Conservation (phyloP, 2,888 invertebrate species). For the Rhagonycha fulva region DNA sequence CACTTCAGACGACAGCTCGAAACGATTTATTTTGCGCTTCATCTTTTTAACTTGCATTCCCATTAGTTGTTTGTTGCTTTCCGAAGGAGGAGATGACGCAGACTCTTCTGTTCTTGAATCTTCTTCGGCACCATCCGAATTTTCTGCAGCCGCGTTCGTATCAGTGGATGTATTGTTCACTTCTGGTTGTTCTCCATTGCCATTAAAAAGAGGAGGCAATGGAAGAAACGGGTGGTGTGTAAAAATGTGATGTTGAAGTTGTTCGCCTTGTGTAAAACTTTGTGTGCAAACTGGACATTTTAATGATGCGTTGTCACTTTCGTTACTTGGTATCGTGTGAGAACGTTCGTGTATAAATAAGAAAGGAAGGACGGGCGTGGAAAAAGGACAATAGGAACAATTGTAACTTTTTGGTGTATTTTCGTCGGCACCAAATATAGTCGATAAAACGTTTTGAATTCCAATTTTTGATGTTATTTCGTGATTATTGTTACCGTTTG, state of each 20-base stretch:
- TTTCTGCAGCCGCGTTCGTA: constrained; percentile 38
- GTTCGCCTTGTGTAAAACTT: constrained; percentile 61
- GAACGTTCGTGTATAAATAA: constrained; percentile 91
- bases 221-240: constrained; percentile 61
- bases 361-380: constrained; percentile 87
- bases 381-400: constrained; percentile 88
- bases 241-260: constrained; percentile 66
- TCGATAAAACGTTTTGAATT: constrained; percentile 59
- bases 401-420: constrained; percentile 75
- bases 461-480: constrained; percentile 49
- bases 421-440: constrained; percentile 60
- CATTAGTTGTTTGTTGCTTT: constrained; percentile 30
- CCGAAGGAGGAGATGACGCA: constrained; percentile 19
- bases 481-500: constrained; percentile 54
- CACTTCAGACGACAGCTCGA: constrained; percentile 53
- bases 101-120: constrained; percentile 47
- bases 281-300: constrained; percentile 67
- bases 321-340: constrained; percentile 57
- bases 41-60: constrained; percentile 52
- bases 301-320: constrained; percentile 41
- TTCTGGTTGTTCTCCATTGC: constrained; percentile 49
- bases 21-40: constrained; percentile 40
- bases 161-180: constrained; percentile 36
- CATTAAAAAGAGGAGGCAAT: constrained; percentile 52
- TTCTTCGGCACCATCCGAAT: constrained; percentile 45